Base-by-base conservation (phyloP, 2,888 invertebrate species). In the Amiota minor region DNA sequence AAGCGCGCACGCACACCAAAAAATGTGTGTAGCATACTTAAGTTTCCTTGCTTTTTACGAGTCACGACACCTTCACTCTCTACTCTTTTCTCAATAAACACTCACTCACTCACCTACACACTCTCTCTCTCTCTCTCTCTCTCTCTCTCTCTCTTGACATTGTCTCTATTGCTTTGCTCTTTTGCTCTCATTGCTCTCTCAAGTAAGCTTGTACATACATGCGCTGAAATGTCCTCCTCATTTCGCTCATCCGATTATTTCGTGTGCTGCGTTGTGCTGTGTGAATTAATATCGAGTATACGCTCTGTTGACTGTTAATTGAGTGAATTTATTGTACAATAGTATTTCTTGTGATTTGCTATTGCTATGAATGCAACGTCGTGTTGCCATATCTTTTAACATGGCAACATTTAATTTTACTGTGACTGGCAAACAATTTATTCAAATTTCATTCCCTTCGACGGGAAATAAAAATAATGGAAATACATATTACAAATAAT, bases 331-430 rank as follows among this genome's bases (percentile, higher is more conserved):
- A n/a, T 46, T 14, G 35, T 45, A 23, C 3, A 23, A 3, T 23
- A 23, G 23, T 35, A 35, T 35, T 35, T 35, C 35, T 35, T 35
- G 35, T 35, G 35, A 35, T 78, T 74, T 50, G 72, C 70, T 56
- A 47, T 61, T 56, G n/a, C 14, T 53, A 55, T 14, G 72, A 35
- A 35, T 35, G 35, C 6, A 0, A 2, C 0, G 35, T 6, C 35
- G 82, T 74, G 83, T 83, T 82, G 84, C 82, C 82, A 83, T 81
- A 82, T 35, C n/a, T 23, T 74, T 64, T 46, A 56, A 23, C 68
- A 72, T 70, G 16, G 16, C 45, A n/a, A 55, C 16, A 64, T 45
- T 45, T 46, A 20, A n/a, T 45, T 59, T 59, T 18, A 59, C 20
- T 9, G 64, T 64, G 64, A 64, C 35, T 45, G 64, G 1, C 14